Conservation (phyloP, 2,113 vertebrate genomes). For the Carlito syrichta region DNA sequence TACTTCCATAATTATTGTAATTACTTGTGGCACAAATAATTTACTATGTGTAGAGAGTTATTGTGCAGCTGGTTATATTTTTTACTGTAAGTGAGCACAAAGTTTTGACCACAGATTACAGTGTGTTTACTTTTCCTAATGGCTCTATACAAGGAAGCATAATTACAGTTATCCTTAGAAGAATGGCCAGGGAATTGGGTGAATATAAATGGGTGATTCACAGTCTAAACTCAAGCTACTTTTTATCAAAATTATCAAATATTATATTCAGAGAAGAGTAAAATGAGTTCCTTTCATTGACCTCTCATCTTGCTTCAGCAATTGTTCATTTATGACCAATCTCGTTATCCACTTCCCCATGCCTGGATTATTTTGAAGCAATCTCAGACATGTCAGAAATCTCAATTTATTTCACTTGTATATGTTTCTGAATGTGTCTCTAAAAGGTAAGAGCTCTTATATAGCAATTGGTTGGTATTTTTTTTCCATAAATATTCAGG, state of each 20-base stretch:
- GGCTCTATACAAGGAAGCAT: not conserved
- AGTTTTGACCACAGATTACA: not conserved
- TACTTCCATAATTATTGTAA: not conserved
- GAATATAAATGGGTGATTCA: not conserved
- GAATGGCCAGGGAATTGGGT: not conserved
- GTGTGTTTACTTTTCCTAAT: not conserved
- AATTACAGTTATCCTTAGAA: not conserved
- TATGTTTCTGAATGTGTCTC: not conserved
- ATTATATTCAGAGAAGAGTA: not conserved
- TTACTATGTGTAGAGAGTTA: not conserved
- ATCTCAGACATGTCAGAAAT: not conserved
- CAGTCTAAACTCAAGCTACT: not conserved
- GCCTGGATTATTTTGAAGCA: not conserved
- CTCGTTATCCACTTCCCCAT: not conserved
- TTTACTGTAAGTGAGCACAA: slow-evolving; percentile 41
- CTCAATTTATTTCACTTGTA: not conserved
- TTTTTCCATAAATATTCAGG: not conserved
- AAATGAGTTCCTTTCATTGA: not conserved
- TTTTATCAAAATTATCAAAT: not conserved
- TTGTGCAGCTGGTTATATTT: not conserved
- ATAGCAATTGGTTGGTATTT: not conserved
- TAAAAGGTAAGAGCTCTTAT: not conserved
- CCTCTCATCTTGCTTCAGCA: not conserved
- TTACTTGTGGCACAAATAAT: not conserved
- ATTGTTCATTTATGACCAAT: not conserved